These are phyloP conservation scores for Phlogophora meticulosa DNA, from an alignment of 2,888 invertebrate species.

Conservation along the genomic window DNA sequence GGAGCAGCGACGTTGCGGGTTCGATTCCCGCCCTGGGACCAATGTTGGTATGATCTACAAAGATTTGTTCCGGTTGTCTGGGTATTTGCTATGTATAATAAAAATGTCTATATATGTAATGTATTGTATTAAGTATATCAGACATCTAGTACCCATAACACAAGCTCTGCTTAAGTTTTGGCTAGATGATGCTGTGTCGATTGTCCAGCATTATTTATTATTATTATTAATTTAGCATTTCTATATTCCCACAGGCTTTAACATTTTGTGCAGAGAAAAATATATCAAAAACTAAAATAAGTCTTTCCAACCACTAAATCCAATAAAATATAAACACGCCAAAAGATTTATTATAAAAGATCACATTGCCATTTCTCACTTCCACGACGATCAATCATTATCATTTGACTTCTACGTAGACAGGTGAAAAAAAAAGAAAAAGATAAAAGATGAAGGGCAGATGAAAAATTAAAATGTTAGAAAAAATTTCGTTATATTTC, in stretches of 20 bases:
- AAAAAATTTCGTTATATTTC: constrained; percentile 38
- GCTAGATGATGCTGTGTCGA: too few relatives aligned
- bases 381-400: constrained; percentile 60
- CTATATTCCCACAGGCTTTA: background rate
- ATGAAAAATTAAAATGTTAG: constrained; percentile 60
- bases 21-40: too few relatives aligned
- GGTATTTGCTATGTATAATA: too few relatives aligned
- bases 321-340: constrained; percentile 43
- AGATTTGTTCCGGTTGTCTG: too few relatives aligned
- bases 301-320: constrained; percentile 8
- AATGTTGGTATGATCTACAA: too few relatives aligned
- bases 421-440: constrained; percentile 46
- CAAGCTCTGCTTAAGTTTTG: too few relatives aligned
- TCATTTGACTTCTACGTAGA: constrained; percentile 42
- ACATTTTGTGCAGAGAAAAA: background rate
- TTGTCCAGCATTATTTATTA: too few relatives aligned
- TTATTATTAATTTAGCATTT: too few relatives aligned
- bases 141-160: too few relatives aligned
- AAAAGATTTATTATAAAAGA: constrained; percentile 62
- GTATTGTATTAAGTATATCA: too few relatives aligned
- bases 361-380: constrained; percentile 39
- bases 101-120: too few relatives aligned
- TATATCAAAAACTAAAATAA: background rate
- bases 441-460: constrained; percentile 30
- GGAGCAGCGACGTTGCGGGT: too few relatives aligned